Evolutionary conservation across 1,140 invertebrate species (phyloP), one percentile per base, ranked within the genome.

Genomic region (Phymorhynchus buccinoides): DNA sequence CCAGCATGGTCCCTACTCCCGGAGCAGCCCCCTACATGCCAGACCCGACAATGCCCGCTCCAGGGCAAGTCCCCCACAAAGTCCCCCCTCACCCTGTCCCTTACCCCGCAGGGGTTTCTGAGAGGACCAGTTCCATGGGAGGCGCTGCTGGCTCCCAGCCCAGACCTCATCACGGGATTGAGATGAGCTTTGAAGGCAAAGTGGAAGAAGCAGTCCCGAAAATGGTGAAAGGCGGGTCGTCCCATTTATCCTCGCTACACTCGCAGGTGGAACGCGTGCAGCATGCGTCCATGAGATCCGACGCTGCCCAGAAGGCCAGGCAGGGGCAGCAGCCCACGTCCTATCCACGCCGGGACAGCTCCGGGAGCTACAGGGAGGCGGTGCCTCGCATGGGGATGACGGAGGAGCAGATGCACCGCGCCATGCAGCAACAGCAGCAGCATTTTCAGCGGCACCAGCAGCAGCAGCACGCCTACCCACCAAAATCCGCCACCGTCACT

Each of bases 171-270:
- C 81, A 83, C 37, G 66, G 81, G 37, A 71, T 83, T 39, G 81
- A 83, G 81, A 83, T 83, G 81, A 68, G n/a, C 32, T 83, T 71
- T n/a, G 81, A 83, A 42, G 81, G 62, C 37, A 83, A 83, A n/a
- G 81, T 66, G 14, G 81, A 83, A 14, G 81, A 83, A 41, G 3
- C 42, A 62, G 4, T 22, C 7, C 80, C 81, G 0, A 83, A 83
- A 22, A 35, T 83, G 66, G 81, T 83, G 0, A 68, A 83, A 35
- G 81, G 81, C 16, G 62, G 27, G 77, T 41, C 77, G 6, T 30
- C 27, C 41, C 66, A 62, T 3, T 56, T 48, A 1, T 66, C 80
- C n/a, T 66, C 80, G 7, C 56, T 66, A n/a, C 80, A 66, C 37
- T 81, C 80, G 16, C 52, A 62, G 56, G 7, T 83, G 62, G 81